Percentiles rank a stretch among this genome's conserved stretches.
These are phyloP conservation scores for Platanista minor DNA, from an alignment of 2,113 vertebrate species.

Conservation along the genomic window DNA sequence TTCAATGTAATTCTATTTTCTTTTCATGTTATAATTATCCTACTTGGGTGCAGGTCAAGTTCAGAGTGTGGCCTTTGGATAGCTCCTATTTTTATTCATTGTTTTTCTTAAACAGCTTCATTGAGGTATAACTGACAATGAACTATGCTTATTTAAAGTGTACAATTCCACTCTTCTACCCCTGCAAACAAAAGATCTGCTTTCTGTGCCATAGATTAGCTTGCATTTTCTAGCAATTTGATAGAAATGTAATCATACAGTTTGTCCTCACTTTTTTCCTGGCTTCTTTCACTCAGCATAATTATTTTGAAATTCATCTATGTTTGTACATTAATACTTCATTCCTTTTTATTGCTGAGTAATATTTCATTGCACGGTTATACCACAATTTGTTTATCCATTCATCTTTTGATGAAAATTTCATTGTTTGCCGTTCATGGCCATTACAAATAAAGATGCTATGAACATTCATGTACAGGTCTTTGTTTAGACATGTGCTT, in stretches of 20 bases:
- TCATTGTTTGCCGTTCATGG: background rate
- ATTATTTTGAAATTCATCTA: background rate
- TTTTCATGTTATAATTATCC: background rate
- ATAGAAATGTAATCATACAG: background rate
- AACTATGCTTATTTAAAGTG: background rate
- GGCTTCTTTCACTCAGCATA: background rate
- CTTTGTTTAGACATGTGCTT: background rate
- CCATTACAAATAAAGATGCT: background rate
- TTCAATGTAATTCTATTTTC: background rate
- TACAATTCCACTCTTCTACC: background rate
- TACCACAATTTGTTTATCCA: background rate
- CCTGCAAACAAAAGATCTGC: too few relatives aligned
- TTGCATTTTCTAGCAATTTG: background rate
- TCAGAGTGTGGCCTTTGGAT: background rate
- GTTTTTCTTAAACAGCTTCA: background rate
- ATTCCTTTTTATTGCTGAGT: background rate
- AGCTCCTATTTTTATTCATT: background rate
- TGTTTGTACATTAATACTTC: background rate
- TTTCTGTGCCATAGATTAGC: background rate
- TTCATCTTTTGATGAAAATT: background rate
- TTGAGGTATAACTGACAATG: background rate
- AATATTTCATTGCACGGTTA: background rate
- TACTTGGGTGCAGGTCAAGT: background rate
- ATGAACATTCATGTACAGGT: background rate
- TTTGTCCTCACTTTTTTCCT: background rate